Conservation (phyloP, 2,797 vertebrate species). For the Sebastolobus altivelis region DNA sequence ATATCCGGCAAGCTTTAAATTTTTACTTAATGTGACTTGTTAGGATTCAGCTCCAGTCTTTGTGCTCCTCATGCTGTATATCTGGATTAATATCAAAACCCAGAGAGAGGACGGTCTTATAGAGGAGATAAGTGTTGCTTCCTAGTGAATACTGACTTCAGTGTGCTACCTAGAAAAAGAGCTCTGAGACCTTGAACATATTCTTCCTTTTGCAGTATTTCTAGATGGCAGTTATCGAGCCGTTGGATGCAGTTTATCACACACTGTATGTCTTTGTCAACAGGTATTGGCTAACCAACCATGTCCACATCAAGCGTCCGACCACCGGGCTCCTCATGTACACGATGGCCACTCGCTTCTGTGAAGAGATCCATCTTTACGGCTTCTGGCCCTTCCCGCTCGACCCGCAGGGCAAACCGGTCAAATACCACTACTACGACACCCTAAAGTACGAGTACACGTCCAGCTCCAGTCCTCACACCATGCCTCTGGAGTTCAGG, state of each 20-base stretch:
- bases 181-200: background rate
- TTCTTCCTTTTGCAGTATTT: slow-evolving; percentile 5
- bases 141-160: slow-evolving; percentile 22
- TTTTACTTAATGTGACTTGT: slow-evolving; percentile 11
- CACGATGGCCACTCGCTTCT: slow-evolving; percentile 97
- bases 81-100: slow-evolving; percentile 24
- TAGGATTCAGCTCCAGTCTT: slow-evolving; percentile 19
- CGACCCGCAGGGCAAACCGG: slow-evolving; percentile 88
- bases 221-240: background rate
- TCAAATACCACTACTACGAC: slow-evolving; percentile 99
- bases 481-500: slow-evolving; percentile 98
- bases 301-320: slow-evolving; percentile 96
- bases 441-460: slow-evolving; percentile 94
- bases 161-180: background rate
- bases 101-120: background rate
- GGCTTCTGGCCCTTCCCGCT: slow-evolving; percentile 97
- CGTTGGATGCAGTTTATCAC: background rate
- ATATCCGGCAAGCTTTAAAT: background rate
- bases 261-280: slow-evolving; percentile 26
- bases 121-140: slow-evolving; percentile 36
- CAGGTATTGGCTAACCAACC: slow-evolving; percentile 98
- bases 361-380: slow-evolving; percentile 95
- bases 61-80: background rate
- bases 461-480: slow-evolving; percentile 94
- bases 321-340: slow-evolving; percentile 98